Percentiles rank a stretch among this genome's conserved stretches.
Conservation (phyloP, 2,888 invertebrate species). For the Portevinia maculata region DNA sequence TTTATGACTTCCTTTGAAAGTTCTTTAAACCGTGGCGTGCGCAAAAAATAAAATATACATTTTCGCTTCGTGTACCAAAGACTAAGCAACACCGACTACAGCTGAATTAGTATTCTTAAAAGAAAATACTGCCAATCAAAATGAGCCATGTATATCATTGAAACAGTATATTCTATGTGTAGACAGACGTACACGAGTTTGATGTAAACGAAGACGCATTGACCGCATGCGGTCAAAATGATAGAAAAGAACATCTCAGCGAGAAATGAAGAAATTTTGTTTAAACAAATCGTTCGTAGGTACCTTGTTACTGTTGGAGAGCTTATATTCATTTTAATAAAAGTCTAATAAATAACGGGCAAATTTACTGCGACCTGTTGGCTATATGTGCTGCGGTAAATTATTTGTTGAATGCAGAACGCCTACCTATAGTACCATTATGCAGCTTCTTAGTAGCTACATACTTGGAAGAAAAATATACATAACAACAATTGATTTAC, state of each 20-base stretch:
- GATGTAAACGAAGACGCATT: conserved; percentile 61
- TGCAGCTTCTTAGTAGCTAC: background rate
- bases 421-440: background rate
- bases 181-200: conserved; percentile 29
- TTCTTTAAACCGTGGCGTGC: conserved; percentile 57
- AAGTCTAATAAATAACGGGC: conserved; percentile 46
- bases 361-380: conserved; percentile 31
- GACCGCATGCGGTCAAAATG: conserved; percentile 37
- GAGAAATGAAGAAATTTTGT: conserved; percentile 1
- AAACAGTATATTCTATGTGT: conserved; percentile 28
- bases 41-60: background rate
- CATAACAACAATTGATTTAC: conserved; percentile 16
- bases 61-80: conserved; percentile 5
- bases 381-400: conserved; percentile 17
- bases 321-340: conserved; percentile 33
- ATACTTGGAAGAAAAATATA: background rate
- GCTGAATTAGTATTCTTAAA: conserved; percentile 53
- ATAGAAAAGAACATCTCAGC: conserved; percentile 16
- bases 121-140: conserved; percentile 55
- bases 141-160: conserved; percentile 11
- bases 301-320: background rate
- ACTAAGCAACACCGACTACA: conserved; percentile 7
- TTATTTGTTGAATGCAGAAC: conserved; percentile 26
- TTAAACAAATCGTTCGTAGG: background rate
- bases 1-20: conserved; percentile 71